Conservation (phyloP, 2,888 invertebrate genomes). For the Choristoneura rosaceana region DNA sequence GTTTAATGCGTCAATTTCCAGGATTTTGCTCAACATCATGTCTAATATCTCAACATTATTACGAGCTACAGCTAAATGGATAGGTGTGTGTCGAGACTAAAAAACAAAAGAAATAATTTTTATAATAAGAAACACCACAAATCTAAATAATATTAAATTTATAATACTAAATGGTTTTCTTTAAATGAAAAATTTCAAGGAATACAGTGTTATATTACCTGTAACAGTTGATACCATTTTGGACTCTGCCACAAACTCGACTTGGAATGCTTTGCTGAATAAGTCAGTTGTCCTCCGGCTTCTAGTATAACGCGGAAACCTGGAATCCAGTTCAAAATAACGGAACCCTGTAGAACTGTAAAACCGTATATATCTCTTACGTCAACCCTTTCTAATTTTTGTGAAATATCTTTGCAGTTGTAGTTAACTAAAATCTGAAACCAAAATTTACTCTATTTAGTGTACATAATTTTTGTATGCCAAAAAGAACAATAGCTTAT, state of each 20-base stretch:
- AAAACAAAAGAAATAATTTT: not conserved
- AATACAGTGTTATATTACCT: not conserved
- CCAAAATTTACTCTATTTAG: not conserved
- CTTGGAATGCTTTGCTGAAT: conserved; percentile 9
- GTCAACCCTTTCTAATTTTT: not conserved
- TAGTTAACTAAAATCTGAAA: conserved; percentile 14
- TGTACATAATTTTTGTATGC: too few relatives aligned
- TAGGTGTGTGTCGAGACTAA: conserved; percentile 10
- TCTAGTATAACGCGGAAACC: not conserved
- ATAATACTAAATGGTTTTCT: not conserved
- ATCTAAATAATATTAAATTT: not conserved
- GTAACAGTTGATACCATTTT: conserved; percentile 11
- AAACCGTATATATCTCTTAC: not conserved
- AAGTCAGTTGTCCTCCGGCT: conserved; percentile 1
- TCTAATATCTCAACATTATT: conserved; percentile 1
- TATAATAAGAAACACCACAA: not conserved
- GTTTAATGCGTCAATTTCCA: not conserved
- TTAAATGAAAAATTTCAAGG: not conserved
- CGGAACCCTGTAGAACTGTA: conserved; percentile 14
- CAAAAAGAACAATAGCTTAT: too few relatives aligned
- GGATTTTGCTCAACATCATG: conserved; percentile 5
- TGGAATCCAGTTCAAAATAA: not conserved
- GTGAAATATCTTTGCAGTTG: not conserved
- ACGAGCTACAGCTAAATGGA: conserved; percentile 8
- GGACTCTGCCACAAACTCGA: not conserved